Conservation (phyloP, 1,140 invertebrate genomes). For the Dreissena rostriformis region DNA sequence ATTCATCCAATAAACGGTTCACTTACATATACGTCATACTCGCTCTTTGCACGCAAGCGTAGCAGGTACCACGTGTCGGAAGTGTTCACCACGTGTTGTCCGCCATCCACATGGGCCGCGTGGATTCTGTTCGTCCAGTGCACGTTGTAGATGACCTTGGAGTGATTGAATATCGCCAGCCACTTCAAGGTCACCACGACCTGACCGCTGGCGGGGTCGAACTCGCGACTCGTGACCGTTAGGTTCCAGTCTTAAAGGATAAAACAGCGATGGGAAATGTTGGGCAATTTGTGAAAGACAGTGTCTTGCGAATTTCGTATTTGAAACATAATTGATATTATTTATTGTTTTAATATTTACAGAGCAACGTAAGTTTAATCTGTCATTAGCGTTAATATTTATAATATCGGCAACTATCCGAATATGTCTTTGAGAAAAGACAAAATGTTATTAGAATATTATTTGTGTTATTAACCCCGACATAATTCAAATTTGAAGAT, state of each 20-base stretch:
- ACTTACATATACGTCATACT: slow-evolving; percentile 28
- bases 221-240: slow-evolving; percentile 21
- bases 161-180: slow-evolving; percentile 55
- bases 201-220: slow-evolving; percentile 34
- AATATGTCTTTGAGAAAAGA: no score
- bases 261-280: neutral
- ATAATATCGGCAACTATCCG: no score
- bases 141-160: slow-evolving; percentile 32
- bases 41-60: neutral
- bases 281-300: neutral
- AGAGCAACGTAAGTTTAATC: no score
- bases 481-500: no score
- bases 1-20: no score
- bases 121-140: slow-evolving; percentile 18
- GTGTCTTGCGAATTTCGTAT: no score
- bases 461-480: no score
- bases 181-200: slow-evolving; percentile 45
- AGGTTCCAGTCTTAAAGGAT: slow-evolving; percentile 57
- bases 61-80: neutral
- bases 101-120: slow-evolving; percentile 6
- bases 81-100: neutral
- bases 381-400: no score
- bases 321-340: no score
- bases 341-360: no score
- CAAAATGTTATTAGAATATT: no score